These are phyloP conservation scores for Poecilus cupreus DNA, from an alignment of 2,888 invertebrate species.

Conservation along the genomic window DNA sequence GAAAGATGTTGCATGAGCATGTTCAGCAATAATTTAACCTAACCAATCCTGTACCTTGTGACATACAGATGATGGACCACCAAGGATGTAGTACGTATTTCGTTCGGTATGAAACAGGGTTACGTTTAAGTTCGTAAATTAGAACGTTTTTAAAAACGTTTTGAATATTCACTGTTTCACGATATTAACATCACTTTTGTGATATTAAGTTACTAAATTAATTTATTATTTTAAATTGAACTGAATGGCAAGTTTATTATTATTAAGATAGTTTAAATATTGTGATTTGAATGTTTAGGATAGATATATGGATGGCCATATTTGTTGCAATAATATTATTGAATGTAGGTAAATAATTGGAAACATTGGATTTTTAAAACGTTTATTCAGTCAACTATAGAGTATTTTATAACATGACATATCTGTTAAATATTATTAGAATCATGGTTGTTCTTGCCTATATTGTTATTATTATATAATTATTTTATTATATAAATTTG, in stretches of 20 bases:
- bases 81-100: slow-evolving; percentile 53
- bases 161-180: slow-evolving; percentile 43
- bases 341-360: slow-evolving; percentile 28
- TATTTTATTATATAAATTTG: slow-evolving; percentile 48
- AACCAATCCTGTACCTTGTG: slow-evolving; percentile 59
- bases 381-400: slow-evolving; percentile 46
- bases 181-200: slow-evolving; percentile 23
- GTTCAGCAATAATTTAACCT: slow-evolving; percentile 58
- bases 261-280: slow-evolving; percentile 26
- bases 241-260: not conserved
- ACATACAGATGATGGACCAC: slow-evolving; percentile 54
- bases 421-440: slow-evolving; percentile 54
- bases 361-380: slow-evolving; percentile 46
- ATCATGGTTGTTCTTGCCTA: slow-evolving; percentile 53
- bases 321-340: slow-evolving; percentile 38
- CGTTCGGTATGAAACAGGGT: slow-evolving; percentile 53
- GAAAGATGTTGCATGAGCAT: slow-evolving; percentile 59
- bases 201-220: slow-evolving; percentile 37
- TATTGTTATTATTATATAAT: slow-evolving; percentile 52
- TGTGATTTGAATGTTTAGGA: slow-evolving; percentile 3
- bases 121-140: slow-evolving; percentile 36
- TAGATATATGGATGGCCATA: slow-evolving; percentile 3
- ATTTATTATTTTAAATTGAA: slow-evolving; percentile 24
- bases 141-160: not conserved
- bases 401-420: slow-evolving; percentile 50